Conservation (phyloP, 1,140 invertebrate genomes). For the Zaprionus gabonicus region DNA sequence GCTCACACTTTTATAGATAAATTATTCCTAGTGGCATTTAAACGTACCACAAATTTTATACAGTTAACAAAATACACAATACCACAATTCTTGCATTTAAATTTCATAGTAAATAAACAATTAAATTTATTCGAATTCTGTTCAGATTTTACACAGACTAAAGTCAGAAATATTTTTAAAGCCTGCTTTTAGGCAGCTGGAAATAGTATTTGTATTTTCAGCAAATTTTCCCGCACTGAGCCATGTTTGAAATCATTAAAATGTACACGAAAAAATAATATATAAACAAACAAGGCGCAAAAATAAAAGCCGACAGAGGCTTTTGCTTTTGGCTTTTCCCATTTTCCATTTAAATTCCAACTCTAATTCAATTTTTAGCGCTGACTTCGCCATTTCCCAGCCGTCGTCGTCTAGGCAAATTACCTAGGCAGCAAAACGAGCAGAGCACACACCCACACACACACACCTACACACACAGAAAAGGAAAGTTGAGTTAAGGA, state of each 20-base stretch:
- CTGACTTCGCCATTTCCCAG: conserved; percentile 68
- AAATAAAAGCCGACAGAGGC: conserved; percentile 4
- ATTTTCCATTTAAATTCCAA: conserved; percentile 72
- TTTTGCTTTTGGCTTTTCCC: conserved; percentile 15
- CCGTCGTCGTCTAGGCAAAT: conserved; percentile 45
- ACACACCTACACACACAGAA: conserved; percentile 14
- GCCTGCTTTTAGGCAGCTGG: conserved; percentile 3
- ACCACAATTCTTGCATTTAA: no score
- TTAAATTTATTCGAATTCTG: neutral
- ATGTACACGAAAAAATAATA: conserved; percentile 33
- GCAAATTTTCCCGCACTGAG: conserved; percentile 12
- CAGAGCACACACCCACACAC: conserved; percentile 43
- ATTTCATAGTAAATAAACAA: no score
- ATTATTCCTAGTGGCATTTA: no score
- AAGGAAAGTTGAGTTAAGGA: conserved; percentile 48
- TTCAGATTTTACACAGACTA: neutral
- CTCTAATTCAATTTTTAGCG: conserved; percentile 77
- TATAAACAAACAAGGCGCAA: conserved; percentile 61
- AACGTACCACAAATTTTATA: no score
- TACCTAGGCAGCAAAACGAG: conserved; percentile 43
- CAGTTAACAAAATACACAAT: no score
- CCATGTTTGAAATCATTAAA: conserved; percentile 65
- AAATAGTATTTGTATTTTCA: conserved; percentile 21
- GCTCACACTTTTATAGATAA: no score
- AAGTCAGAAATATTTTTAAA: neutral